phyloP scores from a whole-genome alignment of 2,888 invertebrate species.

The Adela reaumurella region DNA sequence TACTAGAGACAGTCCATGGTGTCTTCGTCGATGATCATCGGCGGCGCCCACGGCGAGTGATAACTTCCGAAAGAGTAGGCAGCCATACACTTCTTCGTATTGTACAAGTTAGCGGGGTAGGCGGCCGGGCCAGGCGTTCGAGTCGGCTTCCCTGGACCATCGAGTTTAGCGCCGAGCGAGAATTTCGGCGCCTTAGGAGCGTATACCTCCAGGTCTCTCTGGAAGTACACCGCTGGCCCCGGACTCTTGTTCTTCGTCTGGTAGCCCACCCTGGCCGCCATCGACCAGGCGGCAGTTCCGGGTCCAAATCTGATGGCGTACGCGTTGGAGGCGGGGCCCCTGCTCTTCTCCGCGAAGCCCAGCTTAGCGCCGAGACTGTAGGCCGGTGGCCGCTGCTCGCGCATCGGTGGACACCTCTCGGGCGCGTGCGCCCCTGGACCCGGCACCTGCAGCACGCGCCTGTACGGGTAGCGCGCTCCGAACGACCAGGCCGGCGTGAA shows the following conservation, averaged over 20 bases:
- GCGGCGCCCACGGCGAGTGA: conserved; percentile 49
- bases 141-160: conserved; percentile 23
- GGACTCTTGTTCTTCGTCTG: conserved; percentile 31
- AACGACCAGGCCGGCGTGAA: conserved; percentile 55
- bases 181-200: conserved; percentile 31
- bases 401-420: conserved; percentile 53
- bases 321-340: conserved; percentile 61
- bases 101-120: conserved; percentile 49
- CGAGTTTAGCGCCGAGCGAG: conserved; percentile 32
- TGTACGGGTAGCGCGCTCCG: conserved; percentile 24
- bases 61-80: conserved; percentile 60
- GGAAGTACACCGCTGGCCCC: conserved; percentile 54
- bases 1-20: conserved; percentile 55
- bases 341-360: conserved; percentile 35
- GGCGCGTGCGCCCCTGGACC: conserved; percentile 65
- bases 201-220: conserved; percentile 33
- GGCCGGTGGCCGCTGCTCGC: conserved; percentile 49
- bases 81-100: conserved; percentile 30
- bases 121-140: conserved; percentile 36
- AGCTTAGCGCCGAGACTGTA: conserved; percentile 55
- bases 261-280: conserved; percentile 29
- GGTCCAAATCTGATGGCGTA: conserved; percentile 43
- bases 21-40: conserved; percentile 59
- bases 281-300: too few relatives aligned
- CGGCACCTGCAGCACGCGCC: conserved; percentile 33